Evolutionary conservation across 2,797 vertebrate genomes (phyloP), one percentile per base, ranked within the genome.

Genomic region (Peromyscus eremicus): DNA sequence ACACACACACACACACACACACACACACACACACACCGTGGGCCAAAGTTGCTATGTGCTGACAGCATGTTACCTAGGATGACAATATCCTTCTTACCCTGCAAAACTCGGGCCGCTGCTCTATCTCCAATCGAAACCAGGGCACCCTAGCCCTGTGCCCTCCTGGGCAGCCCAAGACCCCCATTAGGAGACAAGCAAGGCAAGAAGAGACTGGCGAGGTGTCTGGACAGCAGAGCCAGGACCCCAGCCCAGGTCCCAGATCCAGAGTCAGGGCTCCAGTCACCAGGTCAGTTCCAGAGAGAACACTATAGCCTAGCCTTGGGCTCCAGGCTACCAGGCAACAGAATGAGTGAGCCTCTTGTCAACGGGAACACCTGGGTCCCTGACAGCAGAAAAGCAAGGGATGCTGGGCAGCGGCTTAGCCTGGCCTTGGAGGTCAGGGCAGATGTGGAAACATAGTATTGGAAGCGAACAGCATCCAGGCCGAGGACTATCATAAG

Each of bases 11-110:
- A 62, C 40, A 0, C 49, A 52, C 49, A 52, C 49, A n/a, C 8
- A 27, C 77, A 62, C 40, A 0, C 46, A 52, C 49, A 12, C 49
- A 25, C 8, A 23, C 77, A 55, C n/a, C 0, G 0, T 5, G 29
- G 77, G 37, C 91, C 68, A 5, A 52, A 29, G 75, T 57, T 37
- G 46, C 70, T 66, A 55, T 12, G 17, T 57, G 77, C 25, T 40
- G 11, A n/a, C 25, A 55, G 25, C 25, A 21, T 19, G 23, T 43
- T 46, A 29, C 27, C 49, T 40, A 49, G 77, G 70, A 29, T 57
- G 16, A 10, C n/a, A 60, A n/a, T 40, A 40, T 11, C 68, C 16
- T 40, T 71, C 25, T 1, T 3, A n/a, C 23, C 60, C 43, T 1
- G 4, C n/a, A 34, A 37, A 62, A 64, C n/a, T 34, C 0, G 0